phyloP scores from a whole-genome alignment of 92 coral and sea anemone genomes.

The Hydrozoanthus gracilis region DNA sequence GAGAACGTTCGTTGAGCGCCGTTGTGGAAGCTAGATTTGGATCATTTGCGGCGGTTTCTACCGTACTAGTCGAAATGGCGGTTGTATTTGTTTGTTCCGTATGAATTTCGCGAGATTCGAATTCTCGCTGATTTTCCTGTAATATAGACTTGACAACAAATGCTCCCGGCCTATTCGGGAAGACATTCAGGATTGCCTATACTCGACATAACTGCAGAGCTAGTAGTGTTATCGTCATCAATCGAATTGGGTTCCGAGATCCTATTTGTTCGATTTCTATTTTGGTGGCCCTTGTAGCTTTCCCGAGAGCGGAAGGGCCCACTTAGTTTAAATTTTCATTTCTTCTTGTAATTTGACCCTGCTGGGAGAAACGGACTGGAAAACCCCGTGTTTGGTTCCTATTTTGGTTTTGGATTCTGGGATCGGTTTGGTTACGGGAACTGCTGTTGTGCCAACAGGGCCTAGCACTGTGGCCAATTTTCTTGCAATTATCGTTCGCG shows the following conservation, averaged over 20 bases:
- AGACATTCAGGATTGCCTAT: not conserved
- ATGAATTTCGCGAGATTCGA: no score
- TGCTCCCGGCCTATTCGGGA: no score
- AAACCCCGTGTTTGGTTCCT: not conserved
- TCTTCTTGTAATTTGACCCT: not conserved
- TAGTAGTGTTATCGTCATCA: not conserved
- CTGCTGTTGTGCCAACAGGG: slow-evolving; percentile 17
- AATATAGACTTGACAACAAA: no score
- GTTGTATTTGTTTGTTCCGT: no score
- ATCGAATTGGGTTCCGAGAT: not conserved
- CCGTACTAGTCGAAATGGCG: no score
- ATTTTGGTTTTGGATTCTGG: not conserved
- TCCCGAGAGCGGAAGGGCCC: slow-evolving; percentile 34
- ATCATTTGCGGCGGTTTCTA: no score
- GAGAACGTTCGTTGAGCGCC: no score
- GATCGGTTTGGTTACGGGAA: not conserved
- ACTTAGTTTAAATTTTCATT: slow-evolving; percentile 31
- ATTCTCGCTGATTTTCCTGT: no score
- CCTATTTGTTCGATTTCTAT: not conserved
- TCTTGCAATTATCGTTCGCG: slow-evolving; percentile 2
- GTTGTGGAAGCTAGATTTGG: not conserved
- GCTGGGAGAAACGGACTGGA: not conserved
- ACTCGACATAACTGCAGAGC: not conserved
- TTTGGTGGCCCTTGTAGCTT: slow-evolving; percentile 34
- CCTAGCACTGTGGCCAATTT: slow-evolving; percentile 17